Conservation (phyloP, 2,797 vertebrate species). For the Acanthurus leucopareius region DNA sequence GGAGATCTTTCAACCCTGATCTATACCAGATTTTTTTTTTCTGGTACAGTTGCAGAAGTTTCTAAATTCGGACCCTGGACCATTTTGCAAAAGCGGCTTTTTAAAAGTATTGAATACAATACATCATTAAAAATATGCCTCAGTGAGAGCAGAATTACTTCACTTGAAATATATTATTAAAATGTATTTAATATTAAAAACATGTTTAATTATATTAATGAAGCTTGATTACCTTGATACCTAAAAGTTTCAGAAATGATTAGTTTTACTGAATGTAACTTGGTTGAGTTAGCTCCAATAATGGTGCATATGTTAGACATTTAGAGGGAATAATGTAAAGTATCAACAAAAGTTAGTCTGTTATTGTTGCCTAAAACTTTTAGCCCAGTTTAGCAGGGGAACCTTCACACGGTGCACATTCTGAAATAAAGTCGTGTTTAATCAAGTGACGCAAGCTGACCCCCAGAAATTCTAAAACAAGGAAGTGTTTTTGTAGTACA, state of each 20-base stretch:
- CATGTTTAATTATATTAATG: slow-evolving; percentile 26
- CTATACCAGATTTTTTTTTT: not conserved
- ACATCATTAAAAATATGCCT: not conserved
- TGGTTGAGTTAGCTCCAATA: slow-evolving; percentile 48
- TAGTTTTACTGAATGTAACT: slow-evolving; percentile 44
- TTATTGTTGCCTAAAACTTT: not conserved
- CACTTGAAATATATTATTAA: not conserved
- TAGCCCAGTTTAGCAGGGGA: not conserved
- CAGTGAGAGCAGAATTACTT: not conserved
- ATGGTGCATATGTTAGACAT: slow-evolving; percentile 27
- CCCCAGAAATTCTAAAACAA: not conserved
- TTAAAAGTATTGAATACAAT: not conserved
- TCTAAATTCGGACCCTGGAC: too few species aligned
- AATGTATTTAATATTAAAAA: not conserved
- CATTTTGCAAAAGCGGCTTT: too few species aligned
- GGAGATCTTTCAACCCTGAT: slow-evolving; percentile 1
- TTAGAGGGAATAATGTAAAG: too few species aligned
- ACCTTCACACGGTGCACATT: not conserved
- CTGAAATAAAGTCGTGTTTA: not conserved
- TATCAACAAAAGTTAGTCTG: too few species aligned
- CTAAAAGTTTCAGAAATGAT: slow-evolving; percentile 19
- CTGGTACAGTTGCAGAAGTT: too few species aligned
- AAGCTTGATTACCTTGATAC: slow-evolving; percentile 44
- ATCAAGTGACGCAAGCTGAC: not conserved
- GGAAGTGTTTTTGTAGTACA: not conserved